A percentile compares a stretch with the other conserved stretches of the same genome.
Conservation (phyloP, 2,888 invertebrate species). For the Zonitis immaculata region DNA sequence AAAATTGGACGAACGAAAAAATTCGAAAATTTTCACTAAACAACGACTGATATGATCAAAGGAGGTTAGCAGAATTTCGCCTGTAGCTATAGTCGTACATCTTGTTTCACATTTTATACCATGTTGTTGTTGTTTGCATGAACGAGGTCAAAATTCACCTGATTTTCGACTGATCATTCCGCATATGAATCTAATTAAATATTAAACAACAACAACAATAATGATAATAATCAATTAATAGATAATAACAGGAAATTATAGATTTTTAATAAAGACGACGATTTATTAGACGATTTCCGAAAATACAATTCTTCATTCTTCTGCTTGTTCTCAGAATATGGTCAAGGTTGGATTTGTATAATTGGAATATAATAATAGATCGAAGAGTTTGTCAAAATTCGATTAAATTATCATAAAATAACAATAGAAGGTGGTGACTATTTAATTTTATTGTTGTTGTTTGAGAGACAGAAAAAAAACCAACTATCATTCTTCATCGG, state of each 20-base stretch:
- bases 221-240: no score
- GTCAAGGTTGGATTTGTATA: not conserved
- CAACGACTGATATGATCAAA: not conserved
- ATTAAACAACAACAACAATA: no score
- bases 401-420: not conserved
- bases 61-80: constrained; percentile 17
- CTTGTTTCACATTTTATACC: not conserved
- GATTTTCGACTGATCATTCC: constrained; percentile 6
- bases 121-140: not conserved
- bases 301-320: not conserved
- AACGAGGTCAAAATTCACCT: constrained; percentile 22
- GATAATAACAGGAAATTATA: not conserved
- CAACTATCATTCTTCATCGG: not conserved
- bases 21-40: not conserved
- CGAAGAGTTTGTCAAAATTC: not conserved
- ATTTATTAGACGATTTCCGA: not conserved
- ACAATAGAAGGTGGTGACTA: constrained; percentile 11
- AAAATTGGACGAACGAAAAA: not conserved
- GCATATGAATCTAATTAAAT: not conserved
- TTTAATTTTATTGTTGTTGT: no score
- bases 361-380: not conserved
- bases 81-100: not conserved
- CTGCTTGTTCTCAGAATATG: not conserved
- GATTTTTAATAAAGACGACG: no score
- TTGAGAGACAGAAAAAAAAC: not conserved